Conservation (phyloP, 2,113 vertebrate genomes). For the Hirundichthys speculiger region DNA sequence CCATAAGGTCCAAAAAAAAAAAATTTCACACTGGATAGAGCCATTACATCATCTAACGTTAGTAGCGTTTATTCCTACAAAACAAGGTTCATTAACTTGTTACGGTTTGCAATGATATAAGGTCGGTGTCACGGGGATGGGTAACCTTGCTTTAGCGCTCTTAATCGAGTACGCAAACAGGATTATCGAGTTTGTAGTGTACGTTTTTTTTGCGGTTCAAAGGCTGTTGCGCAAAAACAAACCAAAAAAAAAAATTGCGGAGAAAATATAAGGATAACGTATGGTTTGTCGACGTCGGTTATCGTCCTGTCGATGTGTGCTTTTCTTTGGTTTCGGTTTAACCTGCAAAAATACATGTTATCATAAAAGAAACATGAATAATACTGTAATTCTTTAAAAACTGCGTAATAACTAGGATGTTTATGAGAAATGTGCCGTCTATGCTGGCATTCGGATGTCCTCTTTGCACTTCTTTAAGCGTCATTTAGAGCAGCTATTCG, state of each 20-base stretch:
- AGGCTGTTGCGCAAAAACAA: constrained; percentile 42
- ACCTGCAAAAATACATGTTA: not conserved
- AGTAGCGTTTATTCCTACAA: constrained; percentile 15
- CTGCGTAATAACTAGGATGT: constrained; percentile 30
- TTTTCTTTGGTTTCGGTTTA: constrained; percentile 21
- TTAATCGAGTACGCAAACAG: not conserved
- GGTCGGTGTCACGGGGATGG: not conserved
- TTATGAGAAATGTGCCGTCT: constrained; percentile 21
- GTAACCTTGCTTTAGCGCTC: not conserved
- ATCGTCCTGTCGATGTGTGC: constrained; percentile 31
- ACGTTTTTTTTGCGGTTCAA: constrained; percentile 14
- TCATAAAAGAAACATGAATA: constrained; percentile 10
- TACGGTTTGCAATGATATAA: constrained; percentile 4
- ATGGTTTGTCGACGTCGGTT: constrained; percentile 31
- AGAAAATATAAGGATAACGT: constrained; percentile 47
- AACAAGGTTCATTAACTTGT: constrained; percentile 10
- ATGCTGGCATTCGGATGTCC: not conserved
- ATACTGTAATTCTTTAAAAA: constrained; percentile 21
- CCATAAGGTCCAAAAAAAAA: constrained; percentile 7
- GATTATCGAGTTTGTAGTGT: constrained; percentile 20
- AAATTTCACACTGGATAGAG: constrained; percentile 48
- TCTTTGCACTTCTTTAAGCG: constrained; percentile 34
- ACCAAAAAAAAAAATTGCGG: constrained; percentile 38
- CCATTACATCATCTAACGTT: constrained; percentile 67
- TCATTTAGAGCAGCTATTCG: constrained; percentile 23